phyloP scores from a whole-genome alignment of 2,888 invertebrate species.

The Drosophila melanosoma region DNA sequence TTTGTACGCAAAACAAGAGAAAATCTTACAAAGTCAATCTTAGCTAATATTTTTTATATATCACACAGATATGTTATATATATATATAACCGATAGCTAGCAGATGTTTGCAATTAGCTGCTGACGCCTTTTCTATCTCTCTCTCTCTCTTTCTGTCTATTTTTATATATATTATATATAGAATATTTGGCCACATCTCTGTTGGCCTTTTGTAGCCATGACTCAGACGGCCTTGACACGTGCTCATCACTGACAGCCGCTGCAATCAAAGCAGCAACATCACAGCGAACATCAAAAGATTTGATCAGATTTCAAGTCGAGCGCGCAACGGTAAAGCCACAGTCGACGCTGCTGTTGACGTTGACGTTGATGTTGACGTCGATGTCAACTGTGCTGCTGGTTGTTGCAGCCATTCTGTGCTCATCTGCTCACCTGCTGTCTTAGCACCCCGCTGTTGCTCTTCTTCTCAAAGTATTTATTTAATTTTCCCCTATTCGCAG shows the following conservation, averaged over 20 bases:
- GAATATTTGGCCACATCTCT: neutral
- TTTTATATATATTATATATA: neutral
- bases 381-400: neutral
- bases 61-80: neutral
- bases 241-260: slow-evolving; percentile 2
- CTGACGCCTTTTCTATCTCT: neutral
- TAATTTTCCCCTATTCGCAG: slow-evolving; percentile 56
- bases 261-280: slow-evolving; percentile 11
- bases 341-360: slow-evolving; percentile 4
- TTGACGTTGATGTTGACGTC: slow-evolving; percentile 1
- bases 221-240: neutral
- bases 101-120: neutral
- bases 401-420: slow-evolving; percentile 11
- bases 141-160: neutral
- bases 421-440: slow-evolving; percentile 14
- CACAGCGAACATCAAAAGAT: slow-evolving; percentile 10
- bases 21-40: neutral
- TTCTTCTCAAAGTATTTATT: slow-evolving; percentile 59
- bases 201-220: neutral
- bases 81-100: neutral
- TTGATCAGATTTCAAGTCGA: slow-evolving; percentile 36
- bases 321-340: slow-evolving; percentile 8
- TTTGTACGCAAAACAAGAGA: neutral
- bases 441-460: slow-evolving; percentile 24
- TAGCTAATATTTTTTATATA: neutral